phyloP scores from a whole-genome alignment of 2,888 invertebrate species.

The Drosophila demipolita region DNA sequence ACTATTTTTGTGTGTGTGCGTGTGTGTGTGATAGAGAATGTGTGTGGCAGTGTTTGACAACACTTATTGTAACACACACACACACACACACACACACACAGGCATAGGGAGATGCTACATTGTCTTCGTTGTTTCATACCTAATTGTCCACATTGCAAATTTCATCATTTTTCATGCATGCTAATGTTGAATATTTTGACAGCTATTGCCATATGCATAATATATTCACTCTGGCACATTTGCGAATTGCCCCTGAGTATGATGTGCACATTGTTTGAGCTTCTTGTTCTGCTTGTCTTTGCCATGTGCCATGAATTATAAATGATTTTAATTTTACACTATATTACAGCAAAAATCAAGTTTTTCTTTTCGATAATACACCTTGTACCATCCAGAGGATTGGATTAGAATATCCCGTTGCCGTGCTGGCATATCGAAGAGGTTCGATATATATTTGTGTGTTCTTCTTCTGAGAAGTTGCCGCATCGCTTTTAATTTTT shows the following conservation, averaged over 20 bases:
- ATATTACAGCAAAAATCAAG: conserved; percentile 5
- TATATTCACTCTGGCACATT: background rate
- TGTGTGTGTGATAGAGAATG: conserved; percentile 11
- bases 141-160: conserved; percentile 72
- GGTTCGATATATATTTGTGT: background rate
- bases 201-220: conserved; percentile 42
- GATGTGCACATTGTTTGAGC: conserved; percentile 41
- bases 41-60: conserved; percentile 44
- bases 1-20: accelerated
- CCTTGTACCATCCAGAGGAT: background rate
- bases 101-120: too few relatives aligned
- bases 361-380: background rate
- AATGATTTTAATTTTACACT: conserved; percentile 23
- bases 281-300: conserved; percentile 15
- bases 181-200: conserved; percentile 75
- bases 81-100: conserved; percentile 4
- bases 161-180: conserved; percentile 78
- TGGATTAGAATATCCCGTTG: background rate
- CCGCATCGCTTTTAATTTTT: background rate
- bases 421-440: background rate
- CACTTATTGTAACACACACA: conserved; percentile 50
- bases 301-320: conserved; percentile 36
- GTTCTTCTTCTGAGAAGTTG: background rate
- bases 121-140: conserved; percentile 46
- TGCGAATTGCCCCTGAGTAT: conserved; percentile 23